Evolutionary conservation across 1,140 invertebrate genomes (phyloP).

Genomic region (Anagrus nilaparvatae): DNA sequence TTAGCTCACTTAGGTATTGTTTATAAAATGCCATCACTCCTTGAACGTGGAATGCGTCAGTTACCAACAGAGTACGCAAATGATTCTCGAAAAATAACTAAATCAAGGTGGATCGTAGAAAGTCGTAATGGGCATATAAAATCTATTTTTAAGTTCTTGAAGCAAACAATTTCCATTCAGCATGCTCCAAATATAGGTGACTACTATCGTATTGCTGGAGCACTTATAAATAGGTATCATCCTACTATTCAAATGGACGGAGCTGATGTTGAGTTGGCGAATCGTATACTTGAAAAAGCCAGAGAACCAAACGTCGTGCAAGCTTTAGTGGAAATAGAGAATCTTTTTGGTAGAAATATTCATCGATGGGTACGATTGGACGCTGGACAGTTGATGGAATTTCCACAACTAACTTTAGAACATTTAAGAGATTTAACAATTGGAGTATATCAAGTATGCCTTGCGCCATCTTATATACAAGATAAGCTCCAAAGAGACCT

Average conservation of each 20-base stretch:
- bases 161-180: slow-evolving; percentile 2
- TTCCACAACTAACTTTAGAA: slow-evolving; percentile 3
- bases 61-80: slow-evolving; percentile 12
- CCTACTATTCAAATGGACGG: background rate
- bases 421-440: slow-evolving; percentile 1
- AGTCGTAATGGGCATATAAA: slow-evolving; percentile 17
- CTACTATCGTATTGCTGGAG: slow-evolving; percentile 8
- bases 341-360: background rate
- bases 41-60: background rate
- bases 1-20: background rate
- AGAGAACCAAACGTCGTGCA: slow-evolving; percentile 7
- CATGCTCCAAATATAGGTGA: slow-evolving; percentile 8
- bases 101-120: slow-evolving; percentile 19
- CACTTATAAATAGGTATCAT: slow-evolving; percentile 9
- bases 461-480: slow-evolving; percentile 3
- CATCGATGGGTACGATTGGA: background rate
- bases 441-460: slow-evolving; percentile 6
- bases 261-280: background rate
- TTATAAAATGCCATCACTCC: slow-evolving; percentile 4
- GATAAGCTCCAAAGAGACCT: slow-evolving; percentile 2
- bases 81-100: slow-evolving; percentile 12
- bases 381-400: background rate
- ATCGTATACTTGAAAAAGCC: background rate
- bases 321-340: slow-evolving; percentile 1
- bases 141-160: slow-evolving; percentile 14